Percentiles rank a stretch among this genome's conserved stretches.
Conservation (phyloP, 1,140 invertebrate genomes). For the Drosophila ananassae region DNA sequence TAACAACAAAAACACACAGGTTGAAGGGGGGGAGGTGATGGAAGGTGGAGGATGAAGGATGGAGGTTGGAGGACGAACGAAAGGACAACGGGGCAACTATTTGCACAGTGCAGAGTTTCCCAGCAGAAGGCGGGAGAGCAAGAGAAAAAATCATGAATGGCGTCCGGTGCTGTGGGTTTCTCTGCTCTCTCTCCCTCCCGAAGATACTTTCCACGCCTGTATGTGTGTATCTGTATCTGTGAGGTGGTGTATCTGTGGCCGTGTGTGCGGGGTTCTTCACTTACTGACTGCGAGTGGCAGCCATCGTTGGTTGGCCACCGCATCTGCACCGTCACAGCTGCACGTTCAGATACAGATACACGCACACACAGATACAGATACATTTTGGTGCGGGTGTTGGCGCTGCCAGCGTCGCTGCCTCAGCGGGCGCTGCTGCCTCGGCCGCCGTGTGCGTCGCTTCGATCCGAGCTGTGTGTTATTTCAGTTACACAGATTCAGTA, state of each 20-base stretch:
- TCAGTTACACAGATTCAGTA: conserved; percentile 84
- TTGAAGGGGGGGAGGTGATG: neutral
- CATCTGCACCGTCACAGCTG: neutral
- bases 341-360: conserved; percentile 26
- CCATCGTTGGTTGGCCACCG: conserved; percentile 67
- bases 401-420: conserved; percentile 43
- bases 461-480: conserved; percentile 82
- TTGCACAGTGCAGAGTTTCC: conserved; percentile 33
- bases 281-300: conserved; percentile 75
- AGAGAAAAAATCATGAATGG: conserved; percentile 74
- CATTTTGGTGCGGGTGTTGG: conserved; percentile 29
- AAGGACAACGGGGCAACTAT: conserved; percentile 49
- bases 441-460: conserved; percentile 53
- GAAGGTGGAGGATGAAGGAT: no score
- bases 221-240: conserved; percentile 11
- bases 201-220: conserved; percentile 3
- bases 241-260: conserved; percentile 22
- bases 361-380: conserved; percentile 19
- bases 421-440: conserved; percentile 37
- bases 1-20: conserved; percentile 74
- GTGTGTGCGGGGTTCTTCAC: conserved; percentile 53
- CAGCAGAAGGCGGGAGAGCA: conserved; percentile 7
- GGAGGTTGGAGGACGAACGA: no score
- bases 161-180: conserved; percentile 39
- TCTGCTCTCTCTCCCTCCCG: conserved; percentile 5